Conservation (phyloP, 2,797 vertebrate genomes). For the Helostoma temminkii region DNA sequence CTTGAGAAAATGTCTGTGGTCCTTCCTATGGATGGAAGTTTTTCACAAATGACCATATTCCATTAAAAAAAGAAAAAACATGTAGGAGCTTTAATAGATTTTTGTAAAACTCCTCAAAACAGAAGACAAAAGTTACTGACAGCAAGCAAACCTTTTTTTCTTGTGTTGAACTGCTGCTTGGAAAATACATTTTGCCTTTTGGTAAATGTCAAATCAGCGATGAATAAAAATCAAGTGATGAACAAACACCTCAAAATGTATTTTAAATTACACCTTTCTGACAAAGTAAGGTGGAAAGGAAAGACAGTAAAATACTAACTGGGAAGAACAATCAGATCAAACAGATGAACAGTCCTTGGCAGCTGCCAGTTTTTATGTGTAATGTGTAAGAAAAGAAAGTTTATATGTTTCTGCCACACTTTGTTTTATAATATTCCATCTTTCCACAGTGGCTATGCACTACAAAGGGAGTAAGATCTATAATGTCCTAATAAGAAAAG, state of each 20-base stretch:
- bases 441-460: not conserved
- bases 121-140: not conserved
- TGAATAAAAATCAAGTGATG: not conserved
- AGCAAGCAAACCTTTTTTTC: too few relatives aligned
- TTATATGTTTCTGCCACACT: not conserved
- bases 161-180: too few relatives aligned
- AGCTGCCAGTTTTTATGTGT: not conserved
- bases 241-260: not conserved
- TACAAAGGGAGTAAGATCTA: not conserved
- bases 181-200: slow-evolving; percentile 1
- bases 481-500: not conserved
- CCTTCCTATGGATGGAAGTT: too few relatives aligned
- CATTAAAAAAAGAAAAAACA: not conserved
- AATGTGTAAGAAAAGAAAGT: not conserved
- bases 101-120: not conserved
- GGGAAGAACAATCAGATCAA: not conserved
- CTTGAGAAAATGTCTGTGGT: too few relatives aligned
- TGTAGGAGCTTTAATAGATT: not conserved
- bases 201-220: slow-evolving; percentile 10
- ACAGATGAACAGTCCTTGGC: not conserved
- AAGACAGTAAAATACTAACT: not conserved
- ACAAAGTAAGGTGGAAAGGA: not conserved
- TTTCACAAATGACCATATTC: too few relatives aligned
- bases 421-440: slow-evolving; percentile 14
- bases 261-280: not conserved